Conservation (phyloP, 2,797 vertebrate genomes). For the Falco berigora region DNA sequence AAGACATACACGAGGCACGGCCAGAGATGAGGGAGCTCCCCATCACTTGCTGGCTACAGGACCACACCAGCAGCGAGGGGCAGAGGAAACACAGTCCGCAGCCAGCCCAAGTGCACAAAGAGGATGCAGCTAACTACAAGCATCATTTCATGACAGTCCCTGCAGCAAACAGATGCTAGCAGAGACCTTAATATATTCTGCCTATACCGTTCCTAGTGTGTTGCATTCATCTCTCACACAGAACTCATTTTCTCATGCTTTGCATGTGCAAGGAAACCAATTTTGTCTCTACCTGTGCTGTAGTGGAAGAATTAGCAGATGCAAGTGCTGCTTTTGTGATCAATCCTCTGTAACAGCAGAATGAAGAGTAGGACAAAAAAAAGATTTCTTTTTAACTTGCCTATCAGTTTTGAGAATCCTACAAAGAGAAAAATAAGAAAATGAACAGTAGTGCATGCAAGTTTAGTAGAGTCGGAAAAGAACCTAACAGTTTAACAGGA, state of each 20-base stretch:
- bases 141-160: background rate
- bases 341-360: background rate
- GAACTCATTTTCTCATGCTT: background rate
- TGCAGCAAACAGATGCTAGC: background rate
- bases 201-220: background rate
- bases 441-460: background rate
- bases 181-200: background rate
- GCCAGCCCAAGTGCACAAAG: background rate
- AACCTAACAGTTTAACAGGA: background rate
- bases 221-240: background rate
- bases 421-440: background rate
- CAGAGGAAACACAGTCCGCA: background rate
- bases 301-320: background rate
- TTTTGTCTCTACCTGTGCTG: background rate
- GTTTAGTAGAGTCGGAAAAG: background rate
- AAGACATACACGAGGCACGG: background rate
- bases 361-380: background rate
- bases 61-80: background rate
- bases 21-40: background rate
- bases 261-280: background rate
- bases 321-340: background rate
- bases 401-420: background rate
- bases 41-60: background rate
- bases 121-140: background rate
- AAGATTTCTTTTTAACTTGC: background rate